These are phyloP conservation scores for Chorisops tibialis DNA, from an alignment of 2,888 invertebrate species.

Conservation along the genomic window DNA sequence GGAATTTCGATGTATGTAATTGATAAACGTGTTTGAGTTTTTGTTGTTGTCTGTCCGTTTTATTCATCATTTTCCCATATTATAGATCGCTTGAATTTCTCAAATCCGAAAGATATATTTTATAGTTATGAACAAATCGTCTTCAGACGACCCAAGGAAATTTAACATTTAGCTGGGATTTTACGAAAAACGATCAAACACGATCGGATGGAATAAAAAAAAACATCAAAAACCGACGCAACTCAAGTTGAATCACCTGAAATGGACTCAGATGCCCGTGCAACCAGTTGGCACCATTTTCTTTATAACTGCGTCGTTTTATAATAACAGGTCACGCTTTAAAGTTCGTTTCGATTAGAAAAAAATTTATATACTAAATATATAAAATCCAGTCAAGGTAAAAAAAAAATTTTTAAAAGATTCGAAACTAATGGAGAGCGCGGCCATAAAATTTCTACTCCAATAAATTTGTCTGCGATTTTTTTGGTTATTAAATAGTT, in stretches of 20 bases:
- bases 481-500: conserved; percentile 1
- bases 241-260: conserved; percentile 29
- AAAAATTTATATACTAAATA: too few species aligned
- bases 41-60: background rate
- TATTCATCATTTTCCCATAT: conserved; percentile 10
- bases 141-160: background rate
- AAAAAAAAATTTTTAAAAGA: conserved; percentile 10
- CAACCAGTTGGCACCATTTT: conserved; percentile 29
- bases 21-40: conserved; percentile 28
- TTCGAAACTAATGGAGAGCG: conserved; percentile 23
- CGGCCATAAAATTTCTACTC: conserved; percentile 19
- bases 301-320: conserved; percentile 11
- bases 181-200: background rate
- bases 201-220: too few species aligned
- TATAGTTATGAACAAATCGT: conserved; percentile 1
- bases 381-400: conserved; percentile 8
- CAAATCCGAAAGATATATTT: conserved; percentile 3
- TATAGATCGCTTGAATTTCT: background rate
- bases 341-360: conserved; percentile 17
- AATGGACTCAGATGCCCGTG: conserved; percentile 27
- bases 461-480: conserved; percentile 23
- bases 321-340: conserved; percentile 25
- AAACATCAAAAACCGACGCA: background rate
- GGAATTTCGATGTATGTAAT: conserved; percentile 30
- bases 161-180: background rate